These are phyloP conservation scores for Drosophila colorata DNA, from an alignment of 2,888 invertebrate genomes.

Conservation along the genomic window DNA sequence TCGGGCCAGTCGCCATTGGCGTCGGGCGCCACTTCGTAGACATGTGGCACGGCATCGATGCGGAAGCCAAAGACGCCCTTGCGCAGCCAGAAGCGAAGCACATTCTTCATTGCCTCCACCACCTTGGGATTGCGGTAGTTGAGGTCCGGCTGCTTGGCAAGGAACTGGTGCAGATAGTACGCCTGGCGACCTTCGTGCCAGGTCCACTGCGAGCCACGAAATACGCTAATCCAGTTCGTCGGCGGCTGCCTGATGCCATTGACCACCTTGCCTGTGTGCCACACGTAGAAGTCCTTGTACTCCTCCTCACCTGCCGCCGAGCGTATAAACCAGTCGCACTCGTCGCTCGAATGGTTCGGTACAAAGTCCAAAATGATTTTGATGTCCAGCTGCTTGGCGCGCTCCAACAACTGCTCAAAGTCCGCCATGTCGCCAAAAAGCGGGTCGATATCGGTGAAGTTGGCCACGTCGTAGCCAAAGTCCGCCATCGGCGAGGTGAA, in stretches of 20 bases:
- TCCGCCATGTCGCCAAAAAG: conserved; percentile 90
- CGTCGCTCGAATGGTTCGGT: conserved; percentile 89
- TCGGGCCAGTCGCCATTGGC: conserved; percentile 83
- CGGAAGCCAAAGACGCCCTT: conserved; percentile 93
- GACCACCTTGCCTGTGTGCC: conserved; percentile 86
- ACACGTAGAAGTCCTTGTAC: conserved; percentile 91
- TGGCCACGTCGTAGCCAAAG: conserved; percentile 91
- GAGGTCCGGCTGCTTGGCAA: conserved; percentile 88
- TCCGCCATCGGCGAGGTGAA: conserved; percentile 91
- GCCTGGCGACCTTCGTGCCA: conserved; percentile 87
- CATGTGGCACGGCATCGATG: conserved; percentile 88
- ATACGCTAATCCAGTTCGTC: conserved; percentile 86
- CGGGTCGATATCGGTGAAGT: conserved; percentile 89
- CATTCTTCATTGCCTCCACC: conserved; percentile 86
- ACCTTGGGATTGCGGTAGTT: conserved; percentile 87
- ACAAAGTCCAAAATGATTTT: conserved; percentile 86
- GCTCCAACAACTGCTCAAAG: conserved; percentile 87
- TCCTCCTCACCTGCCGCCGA: conserved; percentile 88
- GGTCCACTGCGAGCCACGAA: conserved; percentile 88
- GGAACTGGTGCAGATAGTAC: conserved; percentile 89
- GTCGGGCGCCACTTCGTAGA: conserved; percentile 77
- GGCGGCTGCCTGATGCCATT: conserved; percentile 83
- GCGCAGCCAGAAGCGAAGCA: conserved; percentile 91
- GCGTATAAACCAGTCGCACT: conserved; percentile 92
- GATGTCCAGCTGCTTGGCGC: conserved; percentile 86